Percentiles rank a stretch among this genome's conserved stretches.
Evolutionary conservation across 2,113 vertebrate species (phyloP).

Genomic region (Lanius collurio): DNA sequence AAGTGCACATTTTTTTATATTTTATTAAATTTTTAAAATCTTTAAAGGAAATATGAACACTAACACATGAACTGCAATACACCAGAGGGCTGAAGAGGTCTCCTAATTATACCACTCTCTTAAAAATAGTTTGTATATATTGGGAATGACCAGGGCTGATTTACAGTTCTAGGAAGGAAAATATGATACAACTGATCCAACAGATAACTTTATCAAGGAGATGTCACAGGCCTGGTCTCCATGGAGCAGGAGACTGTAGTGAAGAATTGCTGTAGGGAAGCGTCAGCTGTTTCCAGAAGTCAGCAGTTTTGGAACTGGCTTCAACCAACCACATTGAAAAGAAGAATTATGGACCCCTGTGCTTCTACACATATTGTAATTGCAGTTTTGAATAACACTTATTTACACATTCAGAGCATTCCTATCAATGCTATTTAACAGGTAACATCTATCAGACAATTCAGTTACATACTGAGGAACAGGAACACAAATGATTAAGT

Average conservation of each 20-base stretch:
- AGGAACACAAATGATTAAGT: background rate
- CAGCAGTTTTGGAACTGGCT: background rate
- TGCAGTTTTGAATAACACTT: background rate
- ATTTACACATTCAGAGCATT: background rate
- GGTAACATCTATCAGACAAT: background rate
- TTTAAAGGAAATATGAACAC: background rate
- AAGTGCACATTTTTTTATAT: background rate
- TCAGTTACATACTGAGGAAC: background rate
- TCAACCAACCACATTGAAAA: background rate
- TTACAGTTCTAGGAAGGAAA: conserved; percentile 27
- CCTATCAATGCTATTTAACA: background rate
- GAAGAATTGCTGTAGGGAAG: background rate
- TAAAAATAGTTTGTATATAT: background rate
- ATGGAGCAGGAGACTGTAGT: background rate
- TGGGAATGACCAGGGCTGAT: background rate
- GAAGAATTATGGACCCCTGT: background rate
- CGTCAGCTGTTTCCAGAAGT: background rate
- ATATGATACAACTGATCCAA: background rate
- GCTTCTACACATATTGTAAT: background rate
- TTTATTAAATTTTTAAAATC: background rate
- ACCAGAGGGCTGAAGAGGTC: background rate
- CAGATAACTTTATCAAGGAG: background rate
- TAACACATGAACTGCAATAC: background rate
- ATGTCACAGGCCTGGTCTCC: background rate
- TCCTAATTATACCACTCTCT: background rate